Evolutionary conservation across 2,113 vertebrate genomes (phyloP), one percentile per base, ranked within the genome.

Genomic region (Trematomus loennbergii): DNA sequence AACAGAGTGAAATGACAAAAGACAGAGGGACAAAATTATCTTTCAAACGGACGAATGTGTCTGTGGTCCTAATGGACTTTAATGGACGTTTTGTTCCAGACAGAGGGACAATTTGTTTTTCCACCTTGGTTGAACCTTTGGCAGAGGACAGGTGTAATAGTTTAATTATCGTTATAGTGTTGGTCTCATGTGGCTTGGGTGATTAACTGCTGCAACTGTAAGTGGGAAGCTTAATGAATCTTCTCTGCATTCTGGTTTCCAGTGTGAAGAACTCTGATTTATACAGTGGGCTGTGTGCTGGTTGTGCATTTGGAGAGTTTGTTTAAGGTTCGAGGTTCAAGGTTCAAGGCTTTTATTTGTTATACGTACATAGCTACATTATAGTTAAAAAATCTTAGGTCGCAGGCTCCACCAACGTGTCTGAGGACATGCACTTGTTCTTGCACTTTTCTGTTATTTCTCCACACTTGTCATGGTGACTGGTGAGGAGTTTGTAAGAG

Each of bases 71-170:
- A 80, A 91, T 87, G 64, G 73, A 68, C 68, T 74, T 79, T 76
- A 85, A 92, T 82, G 71, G 85, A 75, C 5, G 17, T 66, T 87
- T 85, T 86, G 68, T 86, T 85, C 85, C 76, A 74, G 59, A 78
- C 40, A 62, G 71, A 72, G 40, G 17, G 48, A 15, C 59, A 20
- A 36, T 83, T 80, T 86, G 73, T 87, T 83, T 82, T 87, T 70
- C 45, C 72, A 78, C 62, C 82, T 88, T 84, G 81, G 72, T 68
- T 75, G 54, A 82, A 76, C 76, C 59, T 72, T 75, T 60, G 52
- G 17, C 58, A 70, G 78, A 67, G 57, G 81, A 86, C 65, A 78
- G 20, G 78, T 87, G 72, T 69, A 71, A 59, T 82, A 76, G 55
- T 46, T n/a, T 0, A 79, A 88, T 81, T 55, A 72, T 80, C 66